Evolutionary conservation across 2,888 invertebrate genomes (phyloP).

Genomic region (Athripsodes cinereus): DNA sequence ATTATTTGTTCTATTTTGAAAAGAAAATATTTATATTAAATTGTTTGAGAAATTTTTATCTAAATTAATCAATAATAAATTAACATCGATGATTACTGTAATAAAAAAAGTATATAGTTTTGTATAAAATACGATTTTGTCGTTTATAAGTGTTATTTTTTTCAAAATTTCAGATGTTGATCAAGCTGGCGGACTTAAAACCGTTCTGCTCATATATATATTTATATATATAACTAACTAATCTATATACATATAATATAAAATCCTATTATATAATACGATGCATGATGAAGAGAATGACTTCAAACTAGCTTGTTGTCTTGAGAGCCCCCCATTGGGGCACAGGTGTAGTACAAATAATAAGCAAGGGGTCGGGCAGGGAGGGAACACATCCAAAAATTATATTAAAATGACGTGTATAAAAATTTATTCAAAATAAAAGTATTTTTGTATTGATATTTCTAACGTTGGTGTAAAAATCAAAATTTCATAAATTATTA

Average conservation of each 20-base stretch:
- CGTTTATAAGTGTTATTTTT: slow-evolving; percentile 28
- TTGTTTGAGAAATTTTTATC: slow-evolving; percentile 15
- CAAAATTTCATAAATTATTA: slow-evolving; percentile 50
- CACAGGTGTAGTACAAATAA: slow-evolving; percentile 26
- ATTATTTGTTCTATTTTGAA: slow-evolving; percentile 11
- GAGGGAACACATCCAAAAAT: slow-evolving; percentile 22
- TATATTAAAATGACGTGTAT: slow-evolving; percentile 44
- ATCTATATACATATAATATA: slow-evolving; percentile 12
- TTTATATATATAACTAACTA: slow-evolving; percentile 13
- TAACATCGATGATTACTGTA: slow-evolving; percentile 28
- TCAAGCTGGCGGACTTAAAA: slow-evolving; percentile 18
- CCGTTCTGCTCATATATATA: slow-evolving; percentile 27
- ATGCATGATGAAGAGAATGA: slow-evolving; percentile 14
- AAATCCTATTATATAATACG: slow-evolving; percentile 12
- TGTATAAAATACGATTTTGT: slow-evolving; percentile 28
- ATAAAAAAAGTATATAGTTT: slow-evolving; percentile 28
- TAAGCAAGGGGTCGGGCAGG: slow-evolving; percentile 17
- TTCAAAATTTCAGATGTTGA: slow-evolving; percentile 28
- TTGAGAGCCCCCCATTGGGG: slow-evolving; percentile 18
- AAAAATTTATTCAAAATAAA: slow-evolving; percentile 47
- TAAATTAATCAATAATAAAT: slow-evolving; percentile 26
- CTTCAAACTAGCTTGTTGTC: slow-evolving; percentile 17
- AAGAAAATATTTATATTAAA: slow-evolving; percentile 13
- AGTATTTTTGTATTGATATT: slow-evolving; percentile 58
- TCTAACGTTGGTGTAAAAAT: slow-evolving; percentile 54